Evolutionary conservation across 1,140 invertebrate genomes (phyloP).

Genomic region (Drosophila repletoides): DNA sequence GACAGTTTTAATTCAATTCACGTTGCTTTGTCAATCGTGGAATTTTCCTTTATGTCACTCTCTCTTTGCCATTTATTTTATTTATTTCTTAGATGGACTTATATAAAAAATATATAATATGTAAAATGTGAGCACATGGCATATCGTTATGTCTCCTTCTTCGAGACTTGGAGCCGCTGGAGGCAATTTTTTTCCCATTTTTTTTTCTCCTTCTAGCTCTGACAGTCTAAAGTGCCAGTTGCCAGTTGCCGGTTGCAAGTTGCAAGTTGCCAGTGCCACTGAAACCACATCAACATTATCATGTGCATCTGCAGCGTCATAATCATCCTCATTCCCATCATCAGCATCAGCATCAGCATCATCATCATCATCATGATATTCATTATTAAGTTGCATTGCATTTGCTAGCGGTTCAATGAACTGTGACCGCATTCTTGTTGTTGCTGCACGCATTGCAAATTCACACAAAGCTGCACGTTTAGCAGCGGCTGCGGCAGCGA

Average conservation of each 20-base stretch:
- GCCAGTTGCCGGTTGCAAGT: conserved; percentile 18
- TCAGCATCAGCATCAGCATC: conserved; percentile 3
- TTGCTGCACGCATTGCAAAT: conserved; percentile 55
- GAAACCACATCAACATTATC: conserved; percentile 6
- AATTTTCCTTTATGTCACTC: no score
- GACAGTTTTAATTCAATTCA: no score
- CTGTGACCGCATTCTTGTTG: conserved; percentile 66
- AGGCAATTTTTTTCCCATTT: no score
- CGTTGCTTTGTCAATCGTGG: no score
- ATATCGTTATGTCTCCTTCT: conserved; percentile 2
- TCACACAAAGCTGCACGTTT: conserved; percentile 35
- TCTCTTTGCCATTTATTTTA: no score
- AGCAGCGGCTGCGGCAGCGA: conserved; percentile 12
- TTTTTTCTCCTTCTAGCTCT: conserved; percentile 8
- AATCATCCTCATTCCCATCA: not conserved
- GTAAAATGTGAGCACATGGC: no score
- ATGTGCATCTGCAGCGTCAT: not conserved
- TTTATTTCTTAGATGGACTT: no score
- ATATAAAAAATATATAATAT: no score
- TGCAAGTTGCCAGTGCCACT: conserved; percentile 11
- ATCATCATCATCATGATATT: conserved; percentile 5
- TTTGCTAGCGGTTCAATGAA: conserved; percentile 68
- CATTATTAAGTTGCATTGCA: conserved; percentile 39
- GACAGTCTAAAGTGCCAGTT: conserved; percentile 17
- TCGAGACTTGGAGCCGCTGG: conserved; percentile 39